Percentiles rank a stretch among this genome's conserved stretches.
Conservation (phyloP, 1,140 invertebrate genomes). For the Trichonephila inaurata region DNA sequence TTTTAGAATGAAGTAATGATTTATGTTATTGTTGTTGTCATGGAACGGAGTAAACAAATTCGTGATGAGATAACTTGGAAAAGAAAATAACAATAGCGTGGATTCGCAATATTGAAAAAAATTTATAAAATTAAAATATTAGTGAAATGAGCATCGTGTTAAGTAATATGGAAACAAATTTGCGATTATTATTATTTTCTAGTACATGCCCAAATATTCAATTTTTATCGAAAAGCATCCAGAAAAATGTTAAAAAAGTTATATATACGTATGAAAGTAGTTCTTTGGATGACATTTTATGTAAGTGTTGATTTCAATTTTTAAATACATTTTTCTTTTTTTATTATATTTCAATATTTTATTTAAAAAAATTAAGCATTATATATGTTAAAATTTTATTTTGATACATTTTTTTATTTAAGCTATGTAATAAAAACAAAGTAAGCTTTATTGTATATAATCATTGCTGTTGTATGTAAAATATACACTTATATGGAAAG, state of each 20-base stretch:
- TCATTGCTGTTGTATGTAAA: too few relatives aligned
- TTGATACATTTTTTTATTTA: too few relatives aligned
- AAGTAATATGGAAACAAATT: neutral
- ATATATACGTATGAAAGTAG: conserved; percentile 71
- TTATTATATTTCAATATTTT: neutral
- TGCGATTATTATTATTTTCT: conserved; percentile 55
- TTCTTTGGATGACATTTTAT: conserved; percentile 72
- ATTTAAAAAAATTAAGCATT: neutral
- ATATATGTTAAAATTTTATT: too few relatives aligned
- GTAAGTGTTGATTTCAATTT: neutral
- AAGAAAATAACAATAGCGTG: neutral
- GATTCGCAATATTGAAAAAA: neutral
- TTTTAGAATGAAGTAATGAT: neutral
- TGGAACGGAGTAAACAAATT: conserved; percentile 54
- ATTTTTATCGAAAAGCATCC: conserved; percentile 54
- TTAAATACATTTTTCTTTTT: neutral
- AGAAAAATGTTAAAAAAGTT: conserved; percentile 61
- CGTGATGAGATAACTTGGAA: neutral
- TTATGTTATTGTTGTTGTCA: conserved; percentile 51
- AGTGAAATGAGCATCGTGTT: neutral
- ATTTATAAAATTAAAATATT: neutral
- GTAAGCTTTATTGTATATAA: too few relatives aligned
- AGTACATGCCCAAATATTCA: conserved; percentile 39
- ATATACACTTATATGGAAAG: too few relatives aligned
- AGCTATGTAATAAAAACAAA: too few relatives aligned